Percentiles rank a stretch among this genome's conserved stretches.
Conservation (phyloP, 1,140 invertebrate genomes). For the Ostrea edulis region DNA sequence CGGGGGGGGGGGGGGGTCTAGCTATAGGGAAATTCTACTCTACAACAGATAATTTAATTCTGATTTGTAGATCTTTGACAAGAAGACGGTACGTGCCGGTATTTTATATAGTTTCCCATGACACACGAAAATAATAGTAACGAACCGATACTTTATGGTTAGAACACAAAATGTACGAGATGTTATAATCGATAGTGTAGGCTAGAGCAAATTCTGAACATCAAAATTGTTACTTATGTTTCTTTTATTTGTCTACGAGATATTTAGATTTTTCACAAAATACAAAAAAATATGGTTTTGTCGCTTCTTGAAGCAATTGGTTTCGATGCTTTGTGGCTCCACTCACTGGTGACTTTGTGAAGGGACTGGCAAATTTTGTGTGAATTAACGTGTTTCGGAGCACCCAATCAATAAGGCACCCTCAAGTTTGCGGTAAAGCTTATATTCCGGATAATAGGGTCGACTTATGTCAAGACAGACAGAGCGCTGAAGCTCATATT, state of each 20-base stretch:
- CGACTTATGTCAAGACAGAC: conserved; percentile 23
- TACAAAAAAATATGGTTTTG: neutral
- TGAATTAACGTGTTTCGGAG: neutral
- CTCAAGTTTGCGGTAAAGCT: conserved; percentile 8
- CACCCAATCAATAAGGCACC: conserved; percentile 23
- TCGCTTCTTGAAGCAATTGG: neutral
- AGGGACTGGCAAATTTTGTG: conserved; percentile 2
- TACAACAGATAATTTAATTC: too few relatives aligned
- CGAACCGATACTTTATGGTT: neutral
- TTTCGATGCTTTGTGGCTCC: neutral
- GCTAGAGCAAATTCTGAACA: neutral
- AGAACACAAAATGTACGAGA: neutral
- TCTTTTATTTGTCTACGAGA: neutral
- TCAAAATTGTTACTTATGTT: neutral
- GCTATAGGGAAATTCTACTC: too few relatives aligned
- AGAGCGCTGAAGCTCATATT: conserved; percentile 19
- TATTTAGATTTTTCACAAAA: neutral
- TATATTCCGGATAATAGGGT: conserved; percentile 35
- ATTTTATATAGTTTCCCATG: too few relatives aligned
- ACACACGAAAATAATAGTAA: neutral
- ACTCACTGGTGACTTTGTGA: neutral
- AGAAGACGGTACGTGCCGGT: too few relatives aligned
- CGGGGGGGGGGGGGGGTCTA: too few relatives aligned
- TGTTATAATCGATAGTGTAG: neutral
- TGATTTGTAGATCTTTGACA: too few relatives aligned